Evolutionary conservation across 2,113 vertebrate species (phyloP), one percentile per base, ranked within the genome.

Genomic region (Pachypanchax playfairii): DNA sequence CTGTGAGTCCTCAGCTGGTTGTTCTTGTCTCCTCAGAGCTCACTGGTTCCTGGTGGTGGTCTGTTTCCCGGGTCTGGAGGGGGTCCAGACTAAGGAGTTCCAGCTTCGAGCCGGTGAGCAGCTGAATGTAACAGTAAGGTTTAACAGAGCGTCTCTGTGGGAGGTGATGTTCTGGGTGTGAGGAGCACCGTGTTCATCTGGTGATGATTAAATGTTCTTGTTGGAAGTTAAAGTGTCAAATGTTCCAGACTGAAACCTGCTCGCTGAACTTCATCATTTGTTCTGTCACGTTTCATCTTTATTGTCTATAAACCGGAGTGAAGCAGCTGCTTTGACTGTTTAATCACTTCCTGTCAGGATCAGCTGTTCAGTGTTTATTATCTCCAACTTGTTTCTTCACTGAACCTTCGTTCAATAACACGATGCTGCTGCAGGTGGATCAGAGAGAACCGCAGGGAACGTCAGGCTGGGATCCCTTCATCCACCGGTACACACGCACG

Each of bases 31-130:
- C 21, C 25, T 21, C 47, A 98, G 96, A 74, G 93, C 93, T 77
- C 97, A 98, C 85, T 98, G 97, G 96, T 98, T 93, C 79, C 90
- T 97, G 72, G 95, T 94, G 73, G 91, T 98, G 57, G 94, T 98
- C 68, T 98, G 97, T 85, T 98, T 98, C 66, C 95, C 97, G 1
- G 93, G 93, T 86, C 84, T 96, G 82, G 93, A 96, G 83, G 89
- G 92, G 54, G 61, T 72, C 42, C 74, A 90, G 22, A 88, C 87
- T 63, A 90, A 94, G 61, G 44, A 55, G 6, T 78, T 65, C 14
- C 43, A 25, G 5, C 17, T 17, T 0, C 20, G 9, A 11, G 17
- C 61, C 70, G 63, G 73, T 79, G 63, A 73, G 71, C 18, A 4
- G 26, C 18, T 24, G 47, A 12, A 35, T n/a, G n/a, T n/a, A n/a